Evolutionary conservation across 1,140 invertebrate species (phyloP).

Genomic region (Wasmannia auropunctata): DNA sequence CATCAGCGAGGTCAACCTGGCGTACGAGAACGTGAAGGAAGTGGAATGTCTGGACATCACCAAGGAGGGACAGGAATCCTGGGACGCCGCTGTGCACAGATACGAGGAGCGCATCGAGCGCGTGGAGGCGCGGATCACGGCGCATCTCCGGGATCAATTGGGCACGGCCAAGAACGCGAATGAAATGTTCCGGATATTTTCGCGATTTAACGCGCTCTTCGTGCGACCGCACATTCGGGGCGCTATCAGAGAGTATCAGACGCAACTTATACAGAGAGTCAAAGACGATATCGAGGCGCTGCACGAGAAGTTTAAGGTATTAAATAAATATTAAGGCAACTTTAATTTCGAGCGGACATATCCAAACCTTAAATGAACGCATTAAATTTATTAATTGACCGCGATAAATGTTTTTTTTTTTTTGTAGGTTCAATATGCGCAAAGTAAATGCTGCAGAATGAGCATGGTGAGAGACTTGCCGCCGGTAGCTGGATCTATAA

Average conservation of each 20-base stretch:
- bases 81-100: conserved; percentile 97
- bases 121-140: conserved; percentile 98
- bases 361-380: not conserved
- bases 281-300: conserved; percentile 99
- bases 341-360: not conserved
- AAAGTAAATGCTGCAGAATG: conserved; percentile 96
- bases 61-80: conserved; percentile 97
- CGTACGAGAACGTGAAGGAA: conserved; percentile 99
- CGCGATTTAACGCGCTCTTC: conserved; percentile 99
- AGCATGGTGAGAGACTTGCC: conserved; percentile 97
- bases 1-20: conserved; percentile 97
- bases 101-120: conserved; percentile 99
- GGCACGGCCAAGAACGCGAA: conserved; percentile 99
- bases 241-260: conserved; percentile 99
- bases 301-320: conserved; percentile 99
- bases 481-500: conserved; percentile 98
- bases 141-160: conserved; percentile 97
- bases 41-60: conserved; percentile 99
- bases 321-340: not conserved
- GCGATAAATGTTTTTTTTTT: conserved; percentile 18
- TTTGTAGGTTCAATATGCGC: conserved; percentile 93
- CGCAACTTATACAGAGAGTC: conserved; percentile 98
- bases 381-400: not conserved
- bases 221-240: conserved; percentile 99
- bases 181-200: conserved; percentile 99